These are phyloP conservation scores for Drosophila silvestris DNA, from an alignment of 2,888 invertebrate genomes.

Conservation along the genomic window DNA sequence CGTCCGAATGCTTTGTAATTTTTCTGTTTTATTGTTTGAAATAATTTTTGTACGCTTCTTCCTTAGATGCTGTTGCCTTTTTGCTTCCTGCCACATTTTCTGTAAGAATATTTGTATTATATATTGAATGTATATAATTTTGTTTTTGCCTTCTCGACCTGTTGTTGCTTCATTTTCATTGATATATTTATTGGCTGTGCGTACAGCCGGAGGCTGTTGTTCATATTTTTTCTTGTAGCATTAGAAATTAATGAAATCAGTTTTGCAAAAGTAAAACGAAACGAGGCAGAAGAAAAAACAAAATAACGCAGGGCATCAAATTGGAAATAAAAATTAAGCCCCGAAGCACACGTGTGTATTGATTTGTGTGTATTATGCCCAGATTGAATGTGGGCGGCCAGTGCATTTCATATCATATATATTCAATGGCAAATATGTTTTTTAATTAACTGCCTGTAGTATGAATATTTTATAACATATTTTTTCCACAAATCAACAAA, in stretches of 20 bases:
- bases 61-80: constrained; percentile 19
- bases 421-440: constrained; percentile 36
- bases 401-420: constrained; percentile 19
- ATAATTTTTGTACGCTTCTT: constrained; percentile 50
- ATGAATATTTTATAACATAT: constrained; percentile 26
- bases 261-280: constrained; percentile 41
- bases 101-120: constrained; percentile 33
- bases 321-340: constrained; percentile 64
- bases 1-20: constrained; percentile 47
- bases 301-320: constrained; percentile 43
- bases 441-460: constrained; percentile 45
- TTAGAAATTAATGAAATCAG: constrained; percentile 81
- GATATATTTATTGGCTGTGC: constrained; percentile 56
- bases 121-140: constrained; percentile 20
- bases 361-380: constrained; percentile 15
- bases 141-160: constrained; percentile 30
- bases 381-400: constrained; percentile 24
- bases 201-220: constrained; percentile 57
- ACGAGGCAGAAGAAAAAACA: constrained; percentile 14
- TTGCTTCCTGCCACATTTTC: constrained; percentile 25
- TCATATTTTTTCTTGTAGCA: constrained; percentile 67
- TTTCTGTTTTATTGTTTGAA: constrained; percentile 63
- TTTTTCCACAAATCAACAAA: constrained; percentile 47
- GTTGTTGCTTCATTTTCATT: constrained; percentile 50
- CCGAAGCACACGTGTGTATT: constrained; percentile 35